phyloP scores from a whole-genome alignment of 2,113 vertebrate genomes.

The Eudyptes chrysolophus region DNA sequence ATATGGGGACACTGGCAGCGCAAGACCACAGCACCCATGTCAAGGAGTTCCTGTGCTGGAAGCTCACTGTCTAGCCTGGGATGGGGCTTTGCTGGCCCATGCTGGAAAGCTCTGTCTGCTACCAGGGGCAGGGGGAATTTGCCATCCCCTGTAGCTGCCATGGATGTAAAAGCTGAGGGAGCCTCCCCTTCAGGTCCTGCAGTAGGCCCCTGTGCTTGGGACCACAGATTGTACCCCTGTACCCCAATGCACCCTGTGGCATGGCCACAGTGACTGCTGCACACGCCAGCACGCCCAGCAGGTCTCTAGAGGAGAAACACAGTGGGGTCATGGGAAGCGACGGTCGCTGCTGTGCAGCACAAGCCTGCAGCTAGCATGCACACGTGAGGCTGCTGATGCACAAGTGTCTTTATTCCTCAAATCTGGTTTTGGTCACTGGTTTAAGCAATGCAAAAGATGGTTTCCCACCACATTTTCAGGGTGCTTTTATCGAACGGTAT shows the following conservation, averaged over 20 bases:
- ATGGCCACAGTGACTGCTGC: fast-evolving
- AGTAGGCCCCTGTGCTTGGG: neutral
- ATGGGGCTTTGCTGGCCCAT: neutral
- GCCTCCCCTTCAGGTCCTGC: neutral
- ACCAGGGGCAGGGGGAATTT: neutral
- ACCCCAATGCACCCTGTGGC: neutral
- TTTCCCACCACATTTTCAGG: neutral
- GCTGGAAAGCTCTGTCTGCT: neutral
- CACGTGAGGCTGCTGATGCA: neutral
- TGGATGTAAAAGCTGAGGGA: neutral
- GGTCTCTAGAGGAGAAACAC: neutral
- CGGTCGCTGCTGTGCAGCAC: neutral
- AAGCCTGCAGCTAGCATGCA: neutral
- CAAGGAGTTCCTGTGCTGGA: neutral
- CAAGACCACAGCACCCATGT: neutral
- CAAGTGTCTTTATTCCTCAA: neutral
- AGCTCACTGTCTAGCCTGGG: neutral
- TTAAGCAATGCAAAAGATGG: neutral
- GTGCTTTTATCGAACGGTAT: fast-evolving
- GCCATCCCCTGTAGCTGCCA: no score
- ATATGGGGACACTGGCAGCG: neutral
- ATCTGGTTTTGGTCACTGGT: neutral
- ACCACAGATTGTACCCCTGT: neutral
- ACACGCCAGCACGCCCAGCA: neutral
- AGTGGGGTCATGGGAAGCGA: fast-evolving